Percentiles rank a stretch among this genome's conserved stretches.
These are phyloP conservation scores for Brachymystax lenok DNA, from an alignment of 2,797 vertebrate genomes.

Conservation along the genomic window DNA sequence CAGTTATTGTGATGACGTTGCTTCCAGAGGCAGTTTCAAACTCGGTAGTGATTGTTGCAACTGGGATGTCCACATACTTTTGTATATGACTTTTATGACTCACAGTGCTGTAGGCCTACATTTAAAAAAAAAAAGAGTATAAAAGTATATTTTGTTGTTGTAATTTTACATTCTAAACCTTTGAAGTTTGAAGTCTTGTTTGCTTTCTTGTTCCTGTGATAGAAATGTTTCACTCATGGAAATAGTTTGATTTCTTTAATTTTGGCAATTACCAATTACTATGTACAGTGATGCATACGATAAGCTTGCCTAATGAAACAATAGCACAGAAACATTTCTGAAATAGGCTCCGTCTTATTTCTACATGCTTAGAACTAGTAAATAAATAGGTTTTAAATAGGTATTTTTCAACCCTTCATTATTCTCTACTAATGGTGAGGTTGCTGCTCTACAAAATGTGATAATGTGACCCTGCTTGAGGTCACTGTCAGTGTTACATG, in stretches of 20 bases:
- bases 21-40: too few relatives aligned
- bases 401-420: constrained; percentile 1
- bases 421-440: neutral
- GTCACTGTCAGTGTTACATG: neutral
- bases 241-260: neutral
- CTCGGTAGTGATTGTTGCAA: too few relatives aligned
- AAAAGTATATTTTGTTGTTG: too few relatives aligned
- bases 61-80: too few relatives aligned
- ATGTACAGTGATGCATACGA: neutral
- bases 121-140: neutral
- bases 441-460: neutral
- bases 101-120: neutral
- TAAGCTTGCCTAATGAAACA: constrained; percentile 21
- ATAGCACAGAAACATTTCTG: constrained; percentile 1
- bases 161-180: neutral
- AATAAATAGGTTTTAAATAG: constrained; percentile 13
- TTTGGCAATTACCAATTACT: neutral
- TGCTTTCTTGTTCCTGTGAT: neutral
- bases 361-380: neutral
- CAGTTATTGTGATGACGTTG: too few relatives aligned
- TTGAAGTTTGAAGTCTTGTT: neutral
- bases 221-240: neutral
- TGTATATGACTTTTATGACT: neutral
- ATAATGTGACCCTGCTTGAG: neutral
- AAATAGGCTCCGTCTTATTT: constrained; percentile 5